Evolutionary conservation across 2,797 vertebrate species (phyloP).

Genomic region (Channa striata): DNA sequence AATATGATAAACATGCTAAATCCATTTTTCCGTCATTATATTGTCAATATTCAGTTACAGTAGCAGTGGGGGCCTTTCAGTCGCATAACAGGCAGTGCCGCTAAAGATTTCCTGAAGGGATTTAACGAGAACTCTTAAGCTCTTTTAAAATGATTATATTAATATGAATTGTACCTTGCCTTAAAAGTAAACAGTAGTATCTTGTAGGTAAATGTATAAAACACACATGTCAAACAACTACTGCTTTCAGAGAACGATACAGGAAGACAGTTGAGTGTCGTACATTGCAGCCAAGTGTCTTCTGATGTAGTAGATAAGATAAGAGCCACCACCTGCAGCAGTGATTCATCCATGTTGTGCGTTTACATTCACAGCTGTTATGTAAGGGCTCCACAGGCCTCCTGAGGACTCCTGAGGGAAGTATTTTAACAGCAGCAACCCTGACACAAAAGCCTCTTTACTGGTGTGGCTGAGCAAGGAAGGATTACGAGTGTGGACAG

Average conservation of each 20-base stretch:
- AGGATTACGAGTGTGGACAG: background rate
- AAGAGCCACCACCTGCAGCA: background rate
- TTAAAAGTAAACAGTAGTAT: conserved; percentile 1
- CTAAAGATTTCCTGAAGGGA: background rate
- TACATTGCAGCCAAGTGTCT: background rate
- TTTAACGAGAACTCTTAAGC: background rate
- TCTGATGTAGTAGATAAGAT: conserved; percentile 8
- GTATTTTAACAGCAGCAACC: too few species aligned
- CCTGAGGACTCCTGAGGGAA: background rate
- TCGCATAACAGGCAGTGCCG: background rate
- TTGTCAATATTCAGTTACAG: background rate
- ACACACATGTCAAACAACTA: background rate
- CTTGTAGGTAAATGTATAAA: background rate
- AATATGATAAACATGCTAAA: background rate
- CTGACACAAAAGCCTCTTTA: background rate
- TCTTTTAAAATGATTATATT: background rate
- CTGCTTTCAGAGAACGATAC: background rate
- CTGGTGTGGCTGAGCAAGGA: background rate
- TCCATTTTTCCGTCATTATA: too few species aligned
- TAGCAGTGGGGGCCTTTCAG: background rate
- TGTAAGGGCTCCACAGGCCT: background rate
- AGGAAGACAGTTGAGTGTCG: background rate
- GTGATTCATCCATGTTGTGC: background rate
- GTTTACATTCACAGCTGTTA: background rate
- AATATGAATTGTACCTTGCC: background rate